Conservation (phyloP, 2,888 invertebrate species). For the Ypsolopha scabrella region DNA sequence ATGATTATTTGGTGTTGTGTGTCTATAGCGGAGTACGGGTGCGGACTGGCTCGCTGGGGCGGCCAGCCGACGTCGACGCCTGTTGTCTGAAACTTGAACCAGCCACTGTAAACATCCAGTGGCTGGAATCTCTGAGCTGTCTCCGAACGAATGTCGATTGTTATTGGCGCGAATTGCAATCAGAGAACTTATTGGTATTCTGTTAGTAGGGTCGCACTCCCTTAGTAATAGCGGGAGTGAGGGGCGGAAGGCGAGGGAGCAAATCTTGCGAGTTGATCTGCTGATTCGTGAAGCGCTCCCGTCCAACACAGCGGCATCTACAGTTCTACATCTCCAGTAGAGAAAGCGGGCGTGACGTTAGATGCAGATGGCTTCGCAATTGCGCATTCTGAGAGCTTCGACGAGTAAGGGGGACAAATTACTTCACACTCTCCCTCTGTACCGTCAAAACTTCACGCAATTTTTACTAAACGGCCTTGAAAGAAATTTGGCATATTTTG, state of each 20-base stretch:
- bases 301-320: too few relatives aligned
- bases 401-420: too few relatives aligned
- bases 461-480: too few relatives aligned
- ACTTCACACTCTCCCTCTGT: too few relatives aligned
- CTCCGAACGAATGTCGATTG: background rate
- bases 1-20: conserved; percentile 28
- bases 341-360: too few relatives aligned
- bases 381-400: too few relatives aligned
- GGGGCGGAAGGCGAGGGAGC: background rate
- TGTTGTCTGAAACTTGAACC: conserved; percentile 55
- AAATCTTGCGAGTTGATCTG: background rate
- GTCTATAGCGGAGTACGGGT: background rate
- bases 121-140: conserved; percentile 38
- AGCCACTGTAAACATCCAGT: conserved; percentile 58
- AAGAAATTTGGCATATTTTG: too few relatives aligned
- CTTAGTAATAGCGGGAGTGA: background rate
- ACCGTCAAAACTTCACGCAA: too few relatives aligned
- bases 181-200: background rate
- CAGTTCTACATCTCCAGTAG: too few relatives aligned
- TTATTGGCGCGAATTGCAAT: background rate
- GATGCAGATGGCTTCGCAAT: too few relatives aligned
- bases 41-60: conserved; percentile 16
- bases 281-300: too few relatives aligned
- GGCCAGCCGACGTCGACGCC: conserved; percentile 27
- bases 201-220: background rate